Evolutionary conservation across 64 coral and sea anemone species (phyloP).

Genomic region (Dendrophyllia cribrosa): DNA sequence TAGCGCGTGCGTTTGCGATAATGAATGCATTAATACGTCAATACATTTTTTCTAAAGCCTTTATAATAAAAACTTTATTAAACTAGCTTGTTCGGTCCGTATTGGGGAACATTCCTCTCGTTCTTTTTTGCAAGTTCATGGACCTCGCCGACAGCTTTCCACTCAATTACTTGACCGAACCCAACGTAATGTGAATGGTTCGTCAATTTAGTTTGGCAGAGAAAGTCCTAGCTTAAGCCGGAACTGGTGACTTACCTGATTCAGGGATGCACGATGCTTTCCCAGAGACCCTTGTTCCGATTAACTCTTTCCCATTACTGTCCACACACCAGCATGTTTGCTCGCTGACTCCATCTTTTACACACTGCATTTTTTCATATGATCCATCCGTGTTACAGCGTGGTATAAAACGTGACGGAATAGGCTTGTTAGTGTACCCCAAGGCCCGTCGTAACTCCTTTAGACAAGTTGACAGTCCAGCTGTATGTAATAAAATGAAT

Average conservation of each 20-base stretch:
- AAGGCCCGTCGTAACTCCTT: conserved; percentile 74
- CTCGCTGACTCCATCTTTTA: not conserved
- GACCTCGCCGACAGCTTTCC: too few relatives aligned
- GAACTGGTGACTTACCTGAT: conserved; percentile 42
- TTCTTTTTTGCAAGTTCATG: too few relatives aligned
- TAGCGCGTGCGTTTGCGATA: too few relatives aligned
- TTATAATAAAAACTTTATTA: too few relatives aligned
- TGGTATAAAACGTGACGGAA: conserved; percentile 57
- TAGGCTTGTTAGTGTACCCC: conserved; percentile 58
- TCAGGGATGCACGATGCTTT: conserved; percentile 38
- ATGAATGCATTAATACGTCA: too few relatives aligned
- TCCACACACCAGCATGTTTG: conserved; percentile 90
- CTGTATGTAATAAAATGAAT: conserved; percentile 26
- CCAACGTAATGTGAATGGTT: too few relatives aligned
- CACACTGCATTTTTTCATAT: conserved; percentile 83
- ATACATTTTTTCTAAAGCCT: too few relatives aligned
- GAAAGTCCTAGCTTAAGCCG: too few relatives aligned
- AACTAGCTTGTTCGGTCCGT: too few relatives aligned
- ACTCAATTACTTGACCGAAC: too few relatives aligned
- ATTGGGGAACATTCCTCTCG: too few relatives aligned
- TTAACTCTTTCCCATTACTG: conserved; percentile 73
- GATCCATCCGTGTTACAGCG: conserved; percentile 78
- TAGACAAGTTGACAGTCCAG: conserved; percentile 76
- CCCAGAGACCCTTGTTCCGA: conserved; percentile 72
- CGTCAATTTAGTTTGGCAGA: too few relatives aligned